These are phyloP conservation scores for Lepidothrix coronata DNA, from an alignment of 2,113 vertebrate genomes.

Conservation along the genomic window DNA sequence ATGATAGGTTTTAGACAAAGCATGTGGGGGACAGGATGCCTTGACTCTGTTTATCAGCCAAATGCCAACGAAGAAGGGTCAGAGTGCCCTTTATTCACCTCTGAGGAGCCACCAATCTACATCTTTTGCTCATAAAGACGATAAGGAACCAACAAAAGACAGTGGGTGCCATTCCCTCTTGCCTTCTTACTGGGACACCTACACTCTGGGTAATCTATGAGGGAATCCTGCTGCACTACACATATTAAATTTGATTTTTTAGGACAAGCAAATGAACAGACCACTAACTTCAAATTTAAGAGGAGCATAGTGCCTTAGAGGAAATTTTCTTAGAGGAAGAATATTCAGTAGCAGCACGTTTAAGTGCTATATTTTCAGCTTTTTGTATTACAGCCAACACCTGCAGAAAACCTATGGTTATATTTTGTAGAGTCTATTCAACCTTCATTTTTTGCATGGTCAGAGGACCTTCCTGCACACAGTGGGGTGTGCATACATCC, in stretches of 20 bases:
- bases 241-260: background rate
- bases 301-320: background rate
- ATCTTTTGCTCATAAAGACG: background rate
- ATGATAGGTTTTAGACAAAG: background rate
- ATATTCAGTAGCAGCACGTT: background rate
- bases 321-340: background rate
- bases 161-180: rapidly evolving
- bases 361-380: background rate
- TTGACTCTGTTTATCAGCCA: background rate
- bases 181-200: rapidly evolving
- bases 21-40: too few relatives aligned
- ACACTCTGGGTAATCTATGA: background rate
- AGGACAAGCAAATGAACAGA: background rate
- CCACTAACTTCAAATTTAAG: background rate
- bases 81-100: background rate
- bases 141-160: background rate
- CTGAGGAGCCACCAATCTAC: background rate
- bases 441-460: background rate
- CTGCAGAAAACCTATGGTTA: background rate
- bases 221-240: background rate
- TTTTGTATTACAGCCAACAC: background rate
- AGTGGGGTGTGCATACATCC: rapidly evolving
- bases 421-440: background rate
- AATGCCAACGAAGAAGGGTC: background rate
- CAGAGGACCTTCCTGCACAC: background rate